Evolutionary conservation across 2,797 vertebrate genomes (phyloP).

Genomic region (Sebastolobus alascanus): DNA sequence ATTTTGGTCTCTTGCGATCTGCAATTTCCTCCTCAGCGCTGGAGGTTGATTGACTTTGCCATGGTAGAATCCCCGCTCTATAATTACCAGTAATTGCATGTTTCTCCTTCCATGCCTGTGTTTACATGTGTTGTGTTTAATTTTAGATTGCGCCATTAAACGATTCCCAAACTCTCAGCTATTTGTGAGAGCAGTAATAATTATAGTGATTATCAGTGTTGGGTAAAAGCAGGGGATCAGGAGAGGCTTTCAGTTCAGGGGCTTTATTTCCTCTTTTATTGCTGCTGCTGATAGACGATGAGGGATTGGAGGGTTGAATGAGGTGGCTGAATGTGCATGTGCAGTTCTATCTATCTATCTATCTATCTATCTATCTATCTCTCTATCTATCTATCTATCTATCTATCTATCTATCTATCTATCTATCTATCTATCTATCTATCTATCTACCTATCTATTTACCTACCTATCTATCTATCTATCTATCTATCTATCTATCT

Average conservation of each 20-base stretch:
- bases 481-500: neutral
- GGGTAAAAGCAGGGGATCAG: constrained; percentile 70
- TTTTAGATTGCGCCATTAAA: constrained; percentile 80
- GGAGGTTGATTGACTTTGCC: constrained; percentile 71
- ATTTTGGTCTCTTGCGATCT: constrained; percentile 47
- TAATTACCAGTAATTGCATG: constrained; percentile 84
- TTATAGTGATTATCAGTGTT: constrained; percentile 79
- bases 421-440: neutral
- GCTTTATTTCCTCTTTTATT: constrained; percentile 49
- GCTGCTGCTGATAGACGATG: constrained; percentile 32
- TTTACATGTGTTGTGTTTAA: constrained; percentile 84
- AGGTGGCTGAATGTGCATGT: constrained; percentile 5
- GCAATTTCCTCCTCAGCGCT: constrained; percentile 52
- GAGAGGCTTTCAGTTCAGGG: constrained; percentile 66
- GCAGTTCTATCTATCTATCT: neutral
- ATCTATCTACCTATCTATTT: neutral
- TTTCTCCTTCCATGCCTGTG: constrained; percentile 75
- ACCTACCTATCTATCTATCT: neutral
- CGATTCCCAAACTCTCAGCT: constrained; percentile 70
- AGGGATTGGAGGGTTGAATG: constrained; percentile 41
- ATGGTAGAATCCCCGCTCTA: constrained; percentile 63
- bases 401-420: no score
- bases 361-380: neutral
- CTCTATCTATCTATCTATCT: neutral
- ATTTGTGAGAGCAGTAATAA: constrained; percentile 76